Conservation (phyloP, 35 echinoderm and acorn worm species). For the Apostichopus japonicus region DNA sequence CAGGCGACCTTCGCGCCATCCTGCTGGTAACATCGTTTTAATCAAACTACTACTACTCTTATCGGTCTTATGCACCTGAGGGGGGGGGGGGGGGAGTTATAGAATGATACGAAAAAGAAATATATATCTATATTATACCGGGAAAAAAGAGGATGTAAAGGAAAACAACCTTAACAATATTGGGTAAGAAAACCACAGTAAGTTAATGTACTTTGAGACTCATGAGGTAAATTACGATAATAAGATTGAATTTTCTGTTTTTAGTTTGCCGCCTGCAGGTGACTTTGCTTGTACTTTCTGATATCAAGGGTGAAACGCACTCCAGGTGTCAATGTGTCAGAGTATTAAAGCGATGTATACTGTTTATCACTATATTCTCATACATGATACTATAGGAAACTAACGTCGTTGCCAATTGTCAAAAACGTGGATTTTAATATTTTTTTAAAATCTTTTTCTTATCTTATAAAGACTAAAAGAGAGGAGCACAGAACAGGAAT, state of each 20-base stretch:
- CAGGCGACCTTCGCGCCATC: not conserved
- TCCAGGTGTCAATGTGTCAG: slow-evolving; percentile 2
- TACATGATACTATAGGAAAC: too few relatives aligned
- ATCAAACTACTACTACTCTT: too few relatives aligned
- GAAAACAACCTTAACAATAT: not conserved
- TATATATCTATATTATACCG: not conserved
- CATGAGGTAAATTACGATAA: not conserved
- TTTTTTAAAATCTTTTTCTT: too few relatives aligned
- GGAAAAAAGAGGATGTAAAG: not conserved
- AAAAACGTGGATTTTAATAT: too few relatives aligned
- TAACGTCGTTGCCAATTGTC: too few relatives aligned
- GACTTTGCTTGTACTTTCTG: not conserved
- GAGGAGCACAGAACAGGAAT: too few relatives aligned
- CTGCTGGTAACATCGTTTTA: too few relatives aligned
- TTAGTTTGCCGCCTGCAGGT: not conserved
- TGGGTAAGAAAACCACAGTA: not conserved
- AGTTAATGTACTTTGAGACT: not conserved
- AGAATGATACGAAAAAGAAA: not conserved
- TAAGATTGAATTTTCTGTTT: not conserved
- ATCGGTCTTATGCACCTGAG: too few relatives aligned
- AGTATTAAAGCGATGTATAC: not conserved
- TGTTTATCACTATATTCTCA: too few relatives aligned
- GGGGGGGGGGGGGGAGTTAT: not conserved
- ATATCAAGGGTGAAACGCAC: not conserved
- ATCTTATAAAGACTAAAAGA: too few relatives aligned